A percentile compares a stretch with the other conserved stretches of the same genome.
Conservation (phyloP, 2,797 vertebrate genomes). For the Coranthus polyacanthus region DNA sequence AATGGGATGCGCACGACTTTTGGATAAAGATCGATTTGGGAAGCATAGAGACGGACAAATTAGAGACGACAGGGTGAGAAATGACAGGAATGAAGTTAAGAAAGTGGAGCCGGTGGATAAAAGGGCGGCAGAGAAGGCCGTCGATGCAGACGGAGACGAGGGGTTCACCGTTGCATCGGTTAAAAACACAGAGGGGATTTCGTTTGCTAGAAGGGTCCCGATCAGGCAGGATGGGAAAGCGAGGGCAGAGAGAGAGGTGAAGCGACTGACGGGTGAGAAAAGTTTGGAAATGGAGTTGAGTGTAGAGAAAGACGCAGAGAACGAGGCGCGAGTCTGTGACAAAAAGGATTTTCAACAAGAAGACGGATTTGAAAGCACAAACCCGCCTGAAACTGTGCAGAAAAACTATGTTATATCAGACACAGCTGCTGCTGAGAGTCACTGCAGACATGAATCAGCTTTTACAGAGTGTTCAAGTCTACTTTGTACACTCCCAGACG, state of each 20-base stretch:
- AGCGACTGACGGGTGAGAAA: slow-evolving; percentile 30
- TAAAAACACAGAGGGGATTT: slow-evolving; percentile 76
- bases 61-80: slow-evolving; percentile 38
- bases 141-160: slow-evolving; percentile 50
- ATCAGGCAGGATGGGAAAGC: slow-evolving; percentile 74
- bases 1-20: slow-evolving; percentile 24
- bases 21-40: slow-evolving; percentile 50
- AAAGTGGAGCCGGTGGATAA: slow-evolving; percentile 42
- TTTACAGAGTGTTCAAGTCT: slow-evolving; percentile 61
- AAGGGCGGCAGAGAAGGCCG: slow-evolving; percentile 37
- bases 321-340: slow-evolving; percentile 29
- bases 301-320: slow-evolving; percentile 38
- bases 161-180: slow-evolving; percentile 77
- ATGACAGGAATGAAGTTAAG: slow-evolving; percentile 39
- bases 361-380: slow-evolving; percentile 17
- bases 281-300: slow-evolving; percentile 29
- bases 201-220: slow-evolving; percentile 73
- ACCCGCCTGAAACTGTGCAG: slow-evolving; percentile 19
- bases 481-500: slow-evolving; percentile 42
- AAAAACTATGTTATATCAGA: slow-evolving; percentile 12
- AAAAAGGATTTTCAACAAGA: slow-evolving; percentile 39
- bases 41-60: slow-evolving; percentile 41
- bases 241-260: slow-evolving; percentile 54
- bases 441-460: slow-evolving; percentile 52
- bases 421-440: slow-evolving; percentile 17